phyloP scores from a whole-genome alignment of 1,140 invertebrate genomes.

The Drosophila obscura region DNA sequence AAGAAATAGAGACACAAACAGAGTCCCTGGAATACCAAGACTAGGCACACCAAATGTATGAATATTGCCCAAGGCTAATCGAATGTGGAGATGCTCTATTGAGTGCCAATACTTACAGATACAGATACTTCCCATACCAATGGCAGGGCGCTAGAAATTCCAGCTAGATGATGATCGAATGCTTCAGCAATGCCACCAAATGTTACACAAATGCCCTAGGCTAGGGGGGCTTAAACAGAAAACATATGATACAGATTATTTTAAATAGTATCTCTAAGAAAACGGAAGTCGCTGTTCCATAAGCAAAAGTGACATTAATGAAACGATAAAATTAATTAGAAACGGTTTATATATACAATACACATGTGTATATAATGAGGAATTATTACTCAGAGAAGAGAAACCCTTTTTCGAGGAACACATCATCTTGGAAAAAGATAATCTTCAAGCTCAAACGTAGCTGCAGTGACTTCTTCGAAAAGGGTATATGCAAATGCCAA shows the following conservation, averaged over 20 bases:
- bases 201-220: neutral
- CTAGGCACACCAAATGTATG: constrained; percentile 15
- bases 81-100: too few species aligned
- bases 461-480: constrained; percentile 12
- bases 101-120: neutral
- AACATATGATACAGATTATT: constrained; percentile 10
- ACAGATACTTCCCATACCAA: too few species aligned
- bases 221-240: neutral
- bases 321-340: neutral
- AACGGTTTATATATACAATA: too few species aligned
- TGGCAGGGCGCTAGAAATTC: neutral
- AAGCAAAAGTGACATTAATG: neutral
- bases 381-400: too few species aligned
- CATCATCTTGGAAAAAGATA: too few species aligned
- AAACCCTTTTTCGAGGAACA: too few species aligned
- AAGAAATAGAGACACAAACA: constrained; percentile 54
- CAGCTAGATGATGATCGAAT: neutral
- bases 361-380: too few species aligned
- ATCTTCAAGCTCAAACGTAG: too few species aligned
- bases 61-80: constrained; percentile 24
- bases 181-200: neutral
- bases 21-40: constrained; percentile 20
- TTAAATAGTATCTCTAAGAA: constrained; percentile 11
- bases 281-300: constrained; percentile 19
- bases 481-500: constrained; percentile 45